Conservation (phyloP, 2,113 vertebrate genomes). For the Plectropomus leopardus region DNA sequence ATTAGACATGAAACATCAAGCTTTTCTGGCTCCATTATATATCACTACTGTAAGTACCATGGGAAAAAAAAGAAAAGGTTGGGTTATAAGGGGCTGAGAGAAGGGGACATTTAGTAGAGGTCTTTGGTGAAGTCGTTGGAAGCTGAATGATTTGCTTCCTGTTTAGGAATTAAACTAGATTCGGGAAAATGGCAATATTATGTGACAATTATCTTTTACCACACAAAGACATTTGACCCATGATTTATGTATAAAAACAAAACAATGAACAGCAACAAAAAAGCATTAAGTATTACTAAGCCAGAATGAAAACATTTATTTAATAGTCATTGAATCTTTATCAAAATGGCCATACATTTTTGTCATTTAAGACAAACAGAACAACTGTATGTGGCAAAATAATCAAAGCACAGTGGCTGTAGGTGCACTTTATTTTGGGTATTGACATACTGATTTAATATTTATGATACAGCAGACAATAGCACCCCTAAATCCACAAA, state of each 20-base stretch:
- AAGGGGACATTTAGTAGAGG: neutral
- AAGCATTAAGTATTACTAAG: neutral
- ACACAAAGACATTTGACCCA: neutral
- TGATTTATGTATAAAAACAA: neutral
- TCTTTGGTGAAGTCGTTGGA: too few species aligned
- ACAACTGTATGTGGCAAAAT: neutral
- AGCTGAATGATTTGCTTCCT: neutral
- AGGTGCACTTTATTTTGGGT: neutral
- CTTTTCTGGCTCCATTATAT: neutral
- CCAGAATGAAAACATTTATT: neutral
- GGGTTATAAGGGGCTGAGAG: neutral
- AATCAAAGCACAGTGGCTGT: too few species aligned
- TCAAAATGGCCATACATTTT: neutral
- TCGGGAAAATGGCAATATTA: too few species aligned
- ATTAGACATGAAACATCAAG: constrained; percentile 33
- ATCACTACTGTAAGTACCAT: neutral
- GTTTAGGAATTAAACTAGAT: neutral
- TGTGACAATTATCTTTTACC: too few species aligned
- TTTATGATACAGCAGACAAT: neutral
- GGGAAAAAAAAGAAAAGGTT: neutral
- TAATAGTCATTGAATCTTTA: too few species aligned
- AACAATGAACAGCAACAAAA: too few species aligned
- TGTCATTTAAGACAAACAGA: neutral
- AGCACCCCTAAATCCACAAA: neutral
- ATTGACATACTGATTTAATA: neutral